Evolutionary conservation across 2,797 vertebrate species (phyloP), one percentile per base, ranked within the genome.

Genomic region (Lutjanus campechanus): DNA sequence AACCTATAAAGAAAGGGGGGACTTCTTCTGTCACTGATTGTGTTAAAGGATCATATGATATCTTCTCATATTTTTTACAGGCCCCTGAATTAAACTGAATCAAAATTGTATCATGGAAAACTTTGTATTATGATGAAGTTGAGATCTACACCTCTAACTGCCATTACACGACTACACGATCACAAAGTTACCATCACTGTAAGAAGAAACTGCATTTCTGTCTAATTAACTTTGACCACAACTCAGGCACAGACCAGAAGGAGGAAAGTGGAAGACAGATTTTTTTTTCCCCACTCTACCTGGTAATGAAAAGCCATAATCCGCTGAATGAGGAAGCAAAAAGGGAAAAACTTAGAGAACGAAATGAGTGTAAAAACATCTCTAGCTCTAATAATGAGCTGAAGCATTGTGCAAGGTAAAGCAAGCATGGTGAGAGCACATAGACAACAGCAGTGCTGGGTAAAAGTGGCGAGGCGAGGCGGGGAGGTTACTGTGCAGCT

Each of bases 301-400:
- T 91, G 75, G 76, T 82, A 92, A 88, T 83, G 89, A 86, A 88
- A 70, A 85, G 84, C 81, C 82, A 87, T 80, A 93, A 59, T 91
- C 90, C 44, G 43, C 90, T 91, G 84, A 77, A 89, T 82, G 79
- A 88, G 65, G 51, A 84, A 82, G 73, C 77, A 84, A 87, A 77
- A 81, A 13, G 11, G 44, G 54, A 6, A 75, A 71, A 80, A 81
- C 68, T 77, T 71, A 69, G 46, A 76, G 64, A 72, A 74, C 0
- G 13, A 54, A 81, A 85, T 82, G n/a, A 81, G 61, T 79, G 61
- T 10, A 55, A 68, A 69, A 73, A 82, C 44, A 67, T 56, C 9
- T 41, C 5, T 29, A 43, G 29, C 36, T 67, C 41, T 50, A 73
- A 73, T 53, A 66, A 89, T 66, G 20, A 86, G 66, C 70, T 53